Conservation (phyloP, 2,113 vertebrate species). For the Alligator mississippiensis region DNA sequence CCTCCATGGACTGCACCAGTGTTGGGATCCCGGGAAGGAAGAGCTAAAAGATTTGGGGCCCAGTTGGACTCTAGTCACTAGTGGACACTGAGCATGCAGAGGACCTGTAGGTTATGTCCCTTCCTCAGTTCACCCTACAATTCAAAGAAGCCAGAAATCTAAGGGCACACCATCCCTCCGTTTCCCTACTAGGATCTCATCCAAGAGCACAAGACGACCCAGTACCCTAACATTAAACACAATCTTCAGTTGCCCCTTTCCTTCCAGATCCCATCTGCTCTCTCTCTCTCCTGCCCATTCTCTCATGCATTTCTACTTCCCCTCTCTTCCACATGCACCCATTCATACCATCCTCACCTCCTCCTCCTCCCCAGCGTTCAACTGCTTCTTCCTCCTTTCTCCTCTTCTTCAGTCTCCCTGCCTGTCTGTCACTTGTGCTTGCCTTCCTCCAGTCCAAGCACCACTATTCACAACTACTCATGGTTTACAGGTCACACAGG, state of each 20-base stretch:
- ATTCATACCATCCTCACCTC: background rate
- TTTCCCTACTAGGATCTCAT: background rate
- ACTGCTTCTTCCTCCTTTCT: background rate
- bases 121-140: background rate
- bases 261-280: background rate
- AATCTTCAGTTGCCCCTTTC: background rate
- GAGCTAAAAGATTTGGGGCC: background rate
- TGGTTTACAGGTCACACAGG: background rate
- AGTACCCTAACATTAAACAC: background rate
- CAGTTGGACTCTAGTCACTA: background rate
- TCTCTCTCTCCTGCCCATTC: background rate
- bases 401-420: background rate
- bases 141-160: fast-evolving
- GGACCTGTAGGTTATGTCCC: background rate
- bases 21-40: background rate
- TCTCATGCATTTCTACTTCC: background rate
- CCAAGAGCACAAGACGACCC: background rate
- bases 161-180: background rate
- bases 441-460: background rate
- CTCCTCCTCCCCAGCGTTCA: background rate
- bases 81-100: background rate
- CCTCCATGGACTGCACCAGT: background rate
- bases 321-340: background rate
- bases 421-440: background rate
- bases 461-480: background rate